Evolutionary conservation across 2,797 vertebrate genomes (phyloP).

Genomic region (Myripristis jacobus): DNA sequence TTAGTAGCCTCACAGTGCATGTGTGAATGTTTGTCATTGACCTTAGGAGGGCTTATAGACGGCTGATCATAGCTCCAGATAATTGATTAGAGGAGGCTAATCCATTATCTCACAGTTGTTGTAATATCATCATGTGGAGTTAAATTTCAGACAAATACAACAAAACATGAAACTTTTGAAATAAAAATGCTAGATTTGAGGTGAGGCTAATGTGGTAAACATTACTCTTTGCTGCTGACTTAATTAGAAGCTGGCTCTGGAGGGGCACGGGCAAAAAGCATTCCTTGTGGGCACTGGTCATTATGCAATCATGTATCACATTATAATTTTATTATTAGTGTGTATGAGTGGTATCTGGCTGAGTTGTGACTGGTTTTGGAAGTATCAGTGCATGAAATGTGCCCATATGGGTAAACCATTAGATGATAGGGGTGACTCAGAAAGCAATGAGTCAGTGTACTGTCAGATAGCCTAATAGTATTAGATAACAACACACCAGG

Average conservation of each 20-base stretch:
- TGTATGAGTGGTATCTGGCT: slow-evolving; percentile 16
- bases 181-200: no score
- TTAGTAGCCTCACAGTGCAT: no score
- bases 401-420: slow-evolving; percentile 14
- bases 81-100: not conserved
- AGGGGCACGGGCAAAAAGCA: no score
- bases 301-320: slow-evolving; percentile 5
- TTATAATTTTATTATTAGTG: slow-evolving; percentile 6
- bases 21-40: no score
- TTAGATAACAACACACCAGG: slow-evolving; percentile 51
- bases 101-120: not conserved
- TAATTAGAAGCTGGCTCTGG: not conserved
- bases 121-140: not conserved
- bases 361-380: slow-evolving; percentile 7
- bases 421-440: slow-evolving; percentile 42
- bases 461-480: slow-evolving; percentile 24
- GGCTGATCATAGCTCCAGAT: not conserved
- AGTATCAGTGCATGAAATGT: slow-evolving; percentile 29
- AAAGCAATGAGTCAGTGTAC: slow-evolving; percentile 42
- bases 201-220: no score
- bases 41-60: not conserved
- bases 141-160: no score
- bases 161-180: no score
- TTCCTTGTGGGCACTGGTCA: not conserved
- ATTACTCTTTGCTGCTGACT: no score